phyloP scores from a whole-genome alignment of 2,888 invertebrate species.

The Horisme vitalbata region DNA sequence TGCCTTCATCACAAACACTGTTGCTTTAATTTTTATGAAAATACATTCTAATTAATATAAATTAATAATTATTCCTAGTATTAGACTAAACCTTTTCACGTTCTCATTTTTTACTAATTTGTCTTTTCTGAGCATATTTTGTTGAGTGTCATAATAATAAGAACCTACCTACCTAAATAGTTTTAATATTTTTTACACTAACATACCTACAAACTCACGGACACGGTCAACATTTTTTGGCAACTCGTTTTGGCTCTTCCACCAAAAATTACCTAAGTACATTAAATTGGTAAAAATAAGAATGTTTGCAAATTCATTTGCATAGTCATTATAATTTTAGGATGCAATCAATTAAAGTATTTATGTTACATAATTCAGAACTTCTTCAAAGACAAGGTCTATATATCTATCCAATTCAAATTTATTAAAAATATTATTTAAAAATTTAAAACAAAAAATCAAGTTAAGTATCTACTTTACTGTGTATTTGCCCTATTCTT shows the following conservation, averaged over 20 bases:
- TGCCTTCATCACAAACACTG: slow-evolving; percentile 73
- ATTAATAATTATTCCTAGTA: slow-evolving; percentile 43
- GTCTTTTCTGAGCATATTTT: slow-evolving; percentile 78
- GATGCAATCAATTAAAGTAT: too few relatives aligned
- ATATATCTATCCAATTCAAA: too few relatives aligned
- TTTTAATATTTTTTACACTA: slow-evolving; percentile 1
- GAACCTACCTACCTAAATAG: too few relatives aligned
- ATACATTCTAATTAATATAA: slow-evolving; percentile 32
- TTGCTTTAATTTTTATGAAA: slow-evolving; percentile 41
- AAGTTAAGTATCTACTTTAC: too few relatives aligned
- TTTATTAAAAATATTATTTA: too few relatives aligned
- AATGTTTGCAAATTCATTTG: too few relatives aligned
- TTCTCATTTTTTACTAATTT: slow-evolving; percentile 58
- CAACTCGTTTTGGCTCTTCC: slow-evolving; percentile 75
- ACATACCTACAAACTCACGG: slow-evolving; percentile 46
- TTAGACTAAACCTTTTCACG: slow-evolving; percentile 53
- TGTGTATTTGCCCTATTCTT: too few relatives aligned
- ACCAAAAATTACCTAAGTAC: slow-evolving; percentile 60
- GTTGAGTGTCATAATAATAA: slow-evolving; percentile 38
- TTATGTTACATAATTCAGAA: too few relatives aligned
- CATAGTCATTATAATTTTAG: too few relatives aligned
- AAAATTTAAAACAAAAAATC: too few relatives aligned
- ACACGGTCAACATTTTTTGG: slow-evolving; percentile 71
- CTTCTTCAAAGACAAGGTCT: too few relatives aligned
- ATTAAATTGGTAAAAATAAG: slow-evolving; percentile 18